A percentile compares a stretch with the other conserved stretches of the same genome.
Conservation (phyloP, 2,888 invertebrate genomes). For the Diploptera punctata region DNA sequence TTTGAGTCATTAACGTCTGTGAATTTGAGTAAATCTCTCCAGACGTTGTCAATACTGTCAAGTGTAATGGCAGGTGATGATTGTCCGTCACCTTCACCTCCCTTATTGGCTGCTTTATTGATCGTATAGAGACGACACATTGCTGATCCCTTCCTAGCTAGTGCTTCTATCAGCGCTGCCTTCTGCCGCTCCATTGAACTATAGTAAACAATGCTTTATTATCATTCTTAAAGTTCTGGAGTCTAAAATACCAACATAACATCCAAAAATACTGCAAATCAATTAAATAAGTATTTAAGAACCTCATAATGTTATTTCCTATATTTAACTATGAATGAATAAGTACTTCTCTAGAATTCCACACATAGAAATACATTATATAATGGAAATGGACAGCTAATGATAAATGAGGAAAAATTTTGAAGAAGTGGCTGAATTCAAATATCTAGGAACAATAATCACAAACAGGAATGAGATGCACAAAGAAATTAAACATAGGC, state of each 20-base stretch:
- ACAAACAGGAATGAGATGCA: no score
- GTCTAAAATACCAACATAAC: not conserved
- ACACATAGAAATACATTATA: no score
- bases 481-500: no score
- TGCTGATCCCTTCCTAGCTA: slow-evolving; percentile 77
- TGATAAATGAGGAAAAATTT: no score
- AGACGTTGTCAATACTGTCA: slow-evolving; percentile 59
- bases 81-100: slow-evolving; percentile 47
- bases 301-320: no score
- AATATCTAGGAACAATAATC: no score
- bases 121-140: slow-evolving; percentile 67
- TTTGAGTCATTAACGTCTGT: slow-evolving; percentile 80
- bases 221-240: not conserved
- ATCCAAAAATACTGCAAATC: not conserved
- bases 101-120: slow-evolving; percentile 49
- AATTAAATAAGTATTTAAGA: no score
- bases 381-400: no score
- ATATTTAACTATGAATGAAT: no score
- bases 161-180: slow-evolving; percentile 77
- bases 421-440: no score
- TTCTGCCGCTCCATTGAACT: slow-evolving; percentile 83
- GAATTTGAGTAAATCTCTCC: slow-evolving; percentile 79
- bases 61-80: slow-evolving; percentile 37
- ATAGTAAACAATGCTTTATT: slow-evolving; percentile 11
- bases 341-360: no score